Conservation (phyloP, 2,888 invertebrate genomes). For the Trichogramma dendrolimi region DNA sequence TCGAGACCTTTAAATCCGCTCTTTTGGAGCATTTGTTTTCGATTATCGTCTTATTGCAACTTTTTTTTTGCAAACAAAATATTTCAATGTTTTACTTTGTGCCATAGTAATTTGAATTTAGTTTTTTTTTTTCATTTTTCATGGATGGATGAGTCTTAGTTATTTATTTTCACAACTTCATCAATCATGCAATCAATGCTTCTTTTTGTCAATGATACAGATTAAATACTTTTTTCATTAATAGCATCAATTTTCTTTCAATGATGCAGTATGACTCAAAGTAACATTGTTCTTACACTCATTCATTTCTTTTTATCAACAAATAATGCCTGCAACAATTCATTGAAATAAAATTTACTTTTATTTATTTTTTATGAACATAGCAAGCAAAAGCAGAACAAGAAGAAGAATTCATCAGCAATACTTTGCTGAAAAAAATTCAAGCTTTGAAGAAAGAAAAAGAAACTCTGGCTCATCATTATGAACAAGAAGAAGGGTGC, state of each 20-base stretch:
- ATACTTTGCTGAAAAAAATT: constrained; percentile 95
- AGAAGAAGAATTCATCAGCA: constrained; percentile 98
- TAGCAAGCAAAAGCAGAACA: constrained; percentile 99
- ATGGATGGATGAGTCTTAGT: too few species aligned
- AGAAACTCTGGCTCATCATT: constrained; percentile 96
- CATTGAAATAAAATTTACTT: neutral
- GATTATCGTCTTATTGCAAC: neutral
- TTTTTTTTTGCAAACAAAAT: neutral
- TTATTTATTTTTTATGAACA: constrained; percentile 30
- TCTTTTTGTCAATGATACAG: too few species aligned
- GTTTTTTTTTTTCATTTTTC: too few species aligned
- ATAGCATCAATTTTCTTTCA: too few species aligned
- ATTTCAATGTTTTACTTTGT: constrained; percentile 2
- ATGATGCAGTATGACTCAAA: neutral
- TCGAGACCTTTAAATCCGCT: too few species aligned
- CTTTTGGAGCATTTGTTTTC: neutral
- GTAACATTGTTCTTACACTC: neutral
- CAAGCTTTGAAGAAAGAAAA: constrained; percentile 98
- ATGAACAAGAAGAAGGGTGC: constrained; percentile 98
- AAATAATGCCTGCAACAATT: neutral
- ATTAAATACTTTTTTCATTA: too few species aligned
- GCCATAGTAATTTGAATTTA: too few species aligned
- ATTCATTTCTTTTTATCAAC: neutral
- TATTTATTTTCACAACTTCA: too few species aligned
- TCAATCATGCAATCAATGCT: too few species aligned